Evolutionary conservation across 1,140 invertebrate genomes (phyloP).

Genomic region (Eumaeus atala): DNA sequence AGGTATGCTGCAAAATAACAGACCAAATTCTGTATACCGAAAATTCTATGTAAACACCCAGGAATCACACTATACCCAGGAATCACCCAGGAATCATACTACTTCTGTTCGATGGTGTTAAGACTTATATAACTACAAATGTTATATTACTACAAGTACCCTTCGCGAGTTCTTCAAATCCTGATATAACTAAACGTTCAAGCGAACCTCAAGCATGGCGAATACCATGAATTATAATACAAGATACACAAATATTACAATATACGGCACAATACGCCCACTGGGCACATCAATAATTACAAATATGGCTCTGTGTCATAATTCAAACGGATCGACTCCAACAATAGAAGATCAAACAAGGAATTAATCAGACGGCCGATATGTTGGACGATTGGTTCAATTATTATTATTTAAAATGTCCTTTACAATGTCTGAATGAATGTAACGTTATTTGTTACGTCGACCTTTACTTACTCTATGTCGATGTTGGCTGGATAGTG

Average conservation of each 20-base stretch:
- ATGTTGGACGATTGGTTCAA: conserved; percentile 48
- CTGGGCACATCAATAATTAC: conserved; percentile 30
- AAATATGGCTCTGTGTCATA: conserved; percentile 20
- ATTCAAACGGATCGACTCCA: conserved; percentile 19
- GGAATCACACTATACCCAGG: too few species aligned
- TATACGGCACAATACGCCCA: conserved; percentile 29
- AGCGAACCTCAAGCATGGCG: not conserved
- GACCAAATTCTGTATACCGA: too few species aligned
- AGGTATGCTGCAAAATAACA: too few species aligned
- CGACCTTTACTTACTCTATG: conserved; percentile 48
- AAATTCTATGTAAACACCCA: too few species aligned
- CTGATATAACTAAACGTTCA: not conserved
- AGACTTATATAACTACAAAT: too few species aligned
- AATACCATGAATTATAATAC: not conserved
- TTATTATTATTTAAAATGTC: conserved; percentile 59
- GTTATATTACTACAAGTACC: too few species aligned
- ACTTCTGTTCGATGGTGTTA: too few species aligned
- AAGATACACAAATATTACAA: conserved; percentile 17
- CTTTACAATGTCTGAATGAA: conserved; percentile 53
- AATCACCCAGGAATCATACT: too few species aligned
- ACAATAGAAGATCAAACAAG: conserved; percentile 30
- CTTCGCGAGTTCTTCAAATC: not conserved
- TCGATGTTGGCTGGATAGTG: conserved; percentile 25
- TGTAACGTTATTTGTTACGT: conserved; percentile 53
- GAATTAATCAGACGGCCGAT: conserved; percentile 41